These are phyloP conservation scores for Rhopalosiphum padi DNA, from an alignment of 1,140 invertebrate species.

Conservation along the genomic window DNA sequence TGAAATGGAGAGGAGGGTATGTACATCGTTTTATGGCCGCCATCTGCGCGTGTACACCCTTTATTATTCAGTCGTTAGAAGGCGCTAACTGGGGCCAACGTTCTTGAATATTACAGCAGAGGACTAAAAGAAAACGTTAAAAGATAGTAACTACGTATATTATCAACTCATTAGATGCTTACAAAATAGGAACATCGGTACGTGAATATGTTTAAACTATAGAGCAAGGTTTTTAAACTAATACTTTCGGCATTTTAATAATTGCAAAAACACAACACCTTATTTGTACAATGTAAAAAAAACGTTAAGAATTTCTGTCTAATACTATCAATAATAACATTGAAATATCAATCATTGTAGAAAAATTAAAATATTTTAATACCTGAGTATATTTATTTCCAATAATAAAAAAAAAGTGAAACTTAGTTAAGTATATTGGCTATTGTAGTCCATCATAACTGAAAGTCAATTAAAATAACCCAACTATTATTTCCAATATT, in stretches of 20 bases:
- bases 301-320: not conserved
- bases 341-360: not conserved
- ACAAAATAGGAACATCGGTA: not conserved
- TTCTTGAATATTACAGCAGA: constrained; percentile 23
- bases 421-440: too few relatives aligned
- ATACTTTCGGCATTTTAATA: not conserved
- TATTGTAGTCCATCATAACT: not conserved
- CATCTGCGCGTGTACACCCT: constrained; percentile 38
- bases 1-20: not conserved
- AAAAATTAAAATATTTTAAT: not conserved
- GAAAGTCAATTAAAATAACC: not conserved
- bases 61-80: constrained; percentile 53
- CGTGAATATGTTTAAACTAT: not conserved
- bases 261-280: not conserved
- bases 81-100: constrained; percentile 12
- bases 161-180: constrained; percentile 29
- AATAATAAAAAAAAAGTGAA: too few relatives aligned
- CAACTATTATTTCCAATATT: not conserved
- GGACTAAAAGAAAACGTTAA: constrained; percentile 27
- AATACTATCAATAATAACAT: not conserved
- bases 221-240: not conserved
- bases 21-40: constrained; percentile 29
- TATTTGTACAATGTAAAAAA: not conserved
- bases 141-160: not conserved
- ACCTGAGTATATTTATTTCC: not conserved